These are phyloP conservation scores for Chrysemys picta DNA, from an alignment of 2,113 vertebrate genomes.

Conservation along the genomic window DNA sequence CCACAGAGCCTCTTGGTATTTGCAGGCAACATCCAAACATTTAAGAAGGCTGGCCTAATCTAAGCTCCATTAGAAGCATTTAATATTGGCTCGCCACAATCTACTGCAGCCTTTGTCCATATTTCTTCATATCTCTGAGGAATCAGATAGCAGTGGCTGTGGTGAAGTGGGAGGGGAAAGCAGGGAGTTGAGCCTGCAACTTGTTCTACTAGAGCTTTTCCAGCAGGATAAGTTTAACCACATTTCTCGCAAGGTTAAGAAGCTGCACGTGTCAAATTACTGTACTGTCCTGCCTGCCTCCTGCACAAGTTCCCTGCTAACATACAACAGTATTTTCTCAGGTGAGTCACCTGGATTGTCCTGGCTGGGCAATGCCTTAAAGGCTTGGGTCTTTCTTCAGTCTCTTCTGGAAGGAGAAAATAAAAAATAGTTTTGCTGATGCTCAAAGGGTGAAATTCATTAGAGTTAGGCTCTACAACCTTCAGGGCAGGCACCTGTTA, in stretches of 20 bases:
- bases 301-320: not conserved
- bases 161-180: not conserved
- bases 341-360: not conserved
- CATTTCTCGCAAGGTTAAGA: slow-evolving; percentile 17
- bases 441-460: not conserved
- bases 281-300: fast-evolving
- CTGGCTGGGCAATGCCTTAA: fast-evolving
- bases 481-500: not conserved
- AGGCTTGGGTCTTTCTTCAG: not conserved
- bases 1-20: not conserved
- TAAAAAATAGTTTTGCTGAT: not conserved
- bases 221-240: not conserved
- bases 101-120: not conserved
- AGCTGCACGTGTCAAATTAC: not conserved
- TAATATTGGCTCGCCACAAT: not conserved
- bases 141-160: not conserved
- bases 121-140: not conserved
- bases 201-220: not conserved
- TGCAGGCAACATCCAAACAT: not conserved
- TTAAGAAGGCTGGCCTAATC: not conserved
- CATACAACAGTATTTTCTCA: not conserved
- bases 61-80: not conserved
- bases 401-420: not conserved
- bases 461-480: not conserved
- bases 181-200: not conserved